Conservation (phyloP, 2,888 invertebrate species). For the Sclerodermus sp. region DNA sequence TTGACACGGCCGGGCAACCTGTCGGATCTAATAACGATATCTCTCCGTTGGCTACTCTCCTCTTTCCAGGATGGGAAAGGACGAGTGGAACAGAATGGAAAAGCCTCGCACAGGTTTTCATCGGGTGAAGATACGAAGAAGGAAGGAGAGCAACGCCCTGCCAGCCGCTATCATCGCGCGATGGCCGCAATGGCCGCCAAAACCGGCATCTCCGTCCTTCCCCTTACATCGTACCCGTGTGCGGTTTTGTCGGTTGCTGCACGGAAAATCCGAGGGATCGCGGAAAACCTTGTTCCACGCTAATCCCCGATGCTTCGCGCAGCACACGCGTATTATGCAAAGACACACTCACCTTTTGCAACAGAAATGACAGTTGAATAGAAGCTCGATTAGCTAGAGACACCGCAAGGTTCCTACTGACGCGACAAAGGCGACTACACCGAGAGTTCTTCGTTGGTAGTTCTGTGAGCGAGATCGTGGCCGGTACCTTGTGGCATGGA, state of each 20-base stretch:
- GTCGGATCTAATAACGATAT: slow-evolving; percentile 26
- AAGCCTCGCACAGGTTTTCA: no score
- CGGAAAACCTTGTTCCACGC: slow-evolving; percentile 1
- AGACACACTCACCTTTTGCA: slow-evolving; percentile 29
- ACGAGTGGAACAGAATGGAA: no score
- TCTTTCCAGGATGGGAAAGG: no score
- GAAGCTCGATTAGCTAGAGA: slow-evolving; percentile 8
- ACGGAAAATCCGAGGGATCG: slow-evolving; percentile 16
- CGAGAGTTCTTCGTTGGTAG: slow-evolving; percentile 47
- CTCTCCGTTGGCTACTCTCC: no score
- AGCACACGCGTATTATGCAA: neutral
- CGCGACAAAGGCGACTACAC: slow-evolving; percentile 35
- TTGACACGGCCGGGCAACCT: slow-evolving; percentile 41
- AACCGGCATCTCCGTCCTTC: slow-evolving; percentile 10
- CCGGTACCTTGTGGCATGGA: slow-evolving; percentile 42
- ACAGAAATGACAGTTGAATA: slow-evolving; percentile 18
- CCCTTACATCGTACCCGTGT: neutral
- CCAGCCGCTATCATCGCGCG: no score
- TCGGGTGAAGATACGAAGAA: slow-evolving; percentile 16
- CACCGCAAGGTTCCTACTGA: slow-evolving; percentile 35
- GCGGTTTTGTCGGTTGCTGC: slow-evolving; percentile 14
- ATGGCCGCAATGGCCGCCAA: slow-evolving; percentile 43
- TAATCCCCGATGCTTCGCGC: no score
- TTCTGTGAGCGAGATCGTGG: slow-evolving; percentile 47
- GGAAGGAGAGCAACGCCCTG: slow-evolving; percentile 48